A percentile compares a stretch with the other conserved stretches of the same genome.
phyloP scores from a whole-genome alignment of 2,888 invertebrate species.

The Alentia gelatinosa region DNA sequence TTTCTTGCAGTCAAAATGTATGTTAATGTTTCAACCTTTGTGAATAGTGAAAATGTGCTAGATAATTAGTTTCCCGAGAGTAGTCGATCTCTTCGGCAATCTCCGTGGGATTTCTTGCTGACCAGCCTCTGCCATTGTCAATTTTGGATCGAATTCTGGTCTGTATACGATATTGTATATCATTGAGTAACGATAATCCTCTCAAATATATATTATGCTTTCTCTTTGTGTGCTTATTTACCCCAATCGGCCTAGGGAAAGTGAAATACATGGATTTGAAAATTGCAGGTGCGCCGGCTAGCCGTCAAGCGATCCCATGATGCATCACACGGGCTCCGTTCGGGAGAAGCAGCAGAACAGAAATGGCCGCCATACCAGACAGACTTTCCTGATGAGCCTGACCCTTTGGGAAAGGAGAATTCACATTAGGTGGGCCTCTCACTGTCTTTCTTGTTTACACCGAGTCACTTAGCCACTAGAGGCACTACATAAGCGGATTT shows the following conservation, averaged over 20 bases:
- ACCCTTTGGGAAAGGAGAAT: background rate
- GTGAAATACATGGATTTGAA: background rate
- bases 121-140: background rate
- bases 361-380: constrained; percentile 47
- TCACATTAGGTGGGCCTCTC: constrained; percentile 29
- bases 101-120: background rate
- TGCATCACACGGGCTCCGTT: background rate
- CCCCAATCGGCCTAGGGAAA: background rate
- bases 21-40: no score
- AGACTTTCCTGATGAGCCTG: constrained; percentile 17
- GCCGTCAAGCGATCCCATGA: constrained; percentile 13
- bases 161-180: background rate
- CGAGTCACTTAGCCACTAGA: background rate
- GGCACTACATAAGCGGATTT: background rate
- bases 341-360: constrained; percentile 7
- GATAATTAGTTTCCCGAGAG: background rate
- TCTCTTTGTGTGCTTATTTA: background rate
- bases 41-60: background rate
- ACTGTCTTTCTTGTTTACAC: background rate
- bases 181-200: background rate
- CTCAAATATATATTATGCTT: background rate
- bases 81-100: constrained; percentile 1
- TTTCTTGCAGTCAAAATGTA: no score
- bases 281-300: constrained; percentile 48
- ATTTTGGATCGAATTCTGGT: background rate